These are phyloP conservation scores for Nothobranchius furzeri DNA, from an alignment of 2,113 vertebrate genomes.

Conservation along the genomic window DNA sequence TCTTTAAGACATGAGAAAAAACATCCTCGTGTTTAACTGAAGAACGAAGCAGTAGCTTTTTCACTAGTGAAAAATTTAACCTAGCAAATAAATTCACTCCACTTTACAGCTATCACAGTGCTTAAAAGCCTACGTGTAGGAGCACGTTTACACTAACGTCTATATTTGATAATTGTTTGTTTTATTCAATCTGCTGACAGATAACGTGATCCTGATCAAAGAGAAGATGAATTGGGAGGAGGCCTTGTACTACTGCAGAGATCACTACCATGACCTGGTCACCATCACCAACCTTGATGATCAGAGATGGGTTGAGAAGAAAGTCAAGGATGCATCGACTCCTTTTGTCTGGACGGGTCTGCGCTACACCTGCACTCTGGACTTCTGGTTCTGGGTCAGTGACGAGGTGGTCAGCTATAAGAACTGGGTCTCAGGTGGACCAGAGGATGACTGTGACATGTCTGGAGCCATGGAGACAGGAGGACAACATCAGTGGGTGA, in stretches of 20 bases:
- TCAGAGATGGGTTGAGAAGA: slow-evolving; percentile 14
- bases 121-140: too few species aligned
- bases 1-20: too few species aligned
- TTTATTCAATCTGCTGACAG: background rate
- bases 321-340: background rate
- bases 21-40: too few species aligned
- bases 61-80: too few species aligned
- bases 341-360: slow-evolving; percentile 24
- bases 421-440: background rate
- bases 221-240: slow-evolving; percentile 13
- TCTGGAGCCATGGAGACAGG: slow-evolving; percentile 15
- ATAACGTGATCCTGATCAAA: slow-evolving; percentile 8
- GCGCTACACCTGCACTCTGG: slow-evolving; percentile 40
- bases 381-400: slow-evolving; percentile 47
- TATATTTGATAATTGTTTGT: background rate
- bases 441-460: background rate
- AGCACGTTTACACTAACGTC: too few species aligned
- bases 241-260: slow-evolving; percentile 37
- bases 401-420: background rate
- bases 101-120: too few species aligned
- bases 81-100: too few species aligned
- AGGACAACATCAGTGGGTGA: slow-evolving; percentile 19
- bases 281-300: background rate
- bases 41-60: too few species aligned
- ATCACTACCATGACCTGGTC: slow-evolving; percentile 24